These are phyloP conservation scores for Lissonota sp. DNA, from an alignment of 2,888 invertebrate genomes.

Conservation along the genomic window DNA sequence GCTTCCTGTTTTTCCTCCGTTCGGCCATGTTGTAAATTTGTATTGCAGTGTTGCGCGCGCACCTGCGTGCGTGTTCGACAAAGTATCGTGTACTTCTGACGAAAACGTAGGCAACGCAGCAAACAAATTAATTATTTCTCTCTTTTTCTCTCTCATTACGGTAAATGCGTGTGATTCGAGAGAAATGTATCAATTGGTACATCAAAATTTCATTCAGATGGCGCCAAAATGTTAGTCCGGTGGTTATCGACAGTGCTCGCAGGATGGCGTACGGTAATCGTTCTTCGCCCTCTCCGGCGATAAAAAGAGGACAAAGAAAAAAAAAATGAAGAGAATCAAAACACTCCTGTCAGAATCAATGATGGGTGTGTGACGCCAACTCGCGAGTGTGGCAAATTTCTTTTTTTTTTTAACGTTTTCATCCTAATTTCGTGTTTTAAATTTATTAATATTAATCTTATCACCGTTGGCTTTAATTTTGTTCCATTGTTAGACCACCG, in stretches of 20 bases:
- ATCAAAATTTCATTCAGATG: not conserved
- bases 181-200: not conserved
- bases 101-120: slow-evolving; percentile 12
- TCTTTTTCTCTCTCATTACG: slow-evolving; percentile 14
- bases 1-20: slow-evolving; percentile 87
- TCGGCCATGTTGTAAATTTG: slow-evolving; percentile 86
- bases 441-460: slow-evolving; percentile 7
- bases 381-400: slow-evolving; percentile 12
- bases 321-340: not conserved
- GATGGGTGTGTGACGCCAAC: slow-evolving; percentile 58
- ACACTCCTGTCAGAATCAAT: slow-evolving; percentile 38
- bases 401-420: slow-evolving; percentile 51
- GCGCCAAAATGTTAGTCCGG: not conserved
- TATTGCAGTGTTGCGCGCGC: slow-evolving; percentile 44
- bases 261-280: no score
- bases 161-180: not conserved
- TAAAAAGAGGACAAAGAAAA: no score
- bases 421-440: slow-evolving; percentile 23
- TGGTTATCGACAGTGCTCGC: not conserved
- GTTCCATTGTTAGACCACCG: slow-evolving; percentile 10
- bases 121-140: not conserved
- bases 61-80: slow-evolving; percentile 62
- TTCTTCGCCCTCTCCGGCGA: no score
- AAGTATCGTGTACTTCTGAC: slow-evolving; percentile 12
- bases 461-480: not conserved